Evolutionary conservation across 92 coral and sea anemone genomes (phyloP).

Genomic region (Epizoanthus ramosus): DNA sequence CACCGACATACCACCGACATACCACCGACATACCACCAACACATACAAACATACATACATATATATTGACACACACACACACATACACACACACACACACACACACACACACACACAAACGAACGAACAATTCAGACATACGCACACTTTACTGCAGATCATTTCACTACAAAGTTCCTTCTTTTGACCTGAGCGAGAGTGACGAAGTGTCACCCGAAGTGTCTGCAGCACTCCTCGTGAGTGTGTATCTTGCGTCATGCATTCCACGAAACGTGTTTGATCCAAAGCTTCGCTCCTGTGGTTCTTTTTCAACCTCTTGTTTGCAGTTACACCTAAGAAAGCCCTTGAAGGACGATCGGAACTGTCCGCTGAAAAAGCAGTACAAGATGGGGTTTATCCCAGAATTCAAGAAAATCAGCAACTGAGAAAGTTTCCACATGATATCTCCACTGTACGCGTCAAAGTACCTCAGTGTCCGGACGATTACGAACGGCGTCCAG

Average conservation of each 20-base stretch:
- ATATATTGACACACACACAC: neutral
- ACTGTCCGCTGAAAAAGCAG: conserved; percentile 89
- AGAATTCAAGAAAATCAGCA: conserved; percentile 72
- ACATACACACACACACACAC: neutral
- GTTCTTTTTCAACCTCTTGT: conserved; percentile 27
- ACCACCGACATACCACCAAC: too few species aligned
- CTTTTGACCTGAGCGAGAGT: neutral
- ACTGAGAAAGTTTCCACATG: conserved; percentile 79
- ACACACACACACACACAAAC: neutral
- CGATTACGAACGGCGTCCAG: conserved; percentile 80
- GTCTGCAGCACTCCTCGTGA: neutral
- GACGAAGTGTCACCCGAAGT: neutral
- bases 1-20: too few species aligned
- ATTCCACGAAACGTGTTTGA: conserved; percentile 36
- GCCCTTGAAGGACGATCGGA: conserved; percentile 77
- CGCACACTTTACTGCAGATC: too few species aligned
- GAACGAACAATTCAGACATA: too few species aligned
- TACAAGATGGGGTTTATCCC: conserved; percentile 82
- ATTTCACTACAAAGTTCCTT: neutral
- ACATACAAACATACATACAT: neutral
- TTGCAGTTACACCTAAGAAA: conserved; percentile 71
- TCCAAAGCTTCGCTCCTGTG: conserved; percentile 38
- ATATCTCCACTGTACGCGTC: conserved; percentile 63
- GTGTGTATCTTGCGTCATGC: conserved; percentile 31
- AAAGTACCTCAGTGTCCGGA: conserved; percentile 77